Conservation (phyloP, 2,113 vertebrate species). For the Eolophus roseicapilla region DNA sequence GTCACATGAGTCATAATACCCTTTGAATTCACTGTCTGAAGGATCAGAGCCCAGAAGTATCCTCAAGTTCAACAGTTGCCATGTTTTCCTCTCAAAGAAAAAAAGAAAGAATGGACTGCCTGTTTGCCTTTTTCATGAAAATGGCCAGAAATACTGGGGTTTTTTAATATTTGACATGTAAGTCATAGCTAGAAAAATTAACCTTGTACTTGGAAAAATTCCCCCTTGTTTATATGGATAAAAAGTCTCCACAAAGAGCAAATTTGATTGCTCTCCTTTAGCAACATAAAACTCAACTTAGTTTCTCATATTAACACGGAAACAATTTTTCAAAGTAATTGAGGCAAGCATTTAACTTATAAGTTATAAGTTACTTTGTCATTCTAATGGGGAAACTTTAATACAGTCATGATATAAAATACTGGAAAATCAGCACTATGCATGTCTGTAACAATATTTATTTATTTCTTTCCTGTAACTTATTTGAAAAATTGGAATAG, state of each 20-base stretch:
- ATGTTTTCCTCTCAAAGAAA: conserved; percentile 3
- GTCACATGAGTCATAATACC: conserved; percentile 62
- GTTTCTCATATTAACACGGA: not conserved
- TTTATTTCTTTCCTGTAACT: not conserved
- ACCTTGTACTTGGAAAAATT: not conserved
- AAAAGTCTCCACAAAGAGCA: not conserved
- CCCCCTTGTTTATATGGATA: not conserved
- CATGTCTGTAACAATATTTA: not conserved
- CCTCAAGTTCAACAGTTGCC: conserved; percentile 17
- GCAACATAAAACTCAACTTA: not conserved
- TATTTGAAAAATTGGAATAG: not conserved
- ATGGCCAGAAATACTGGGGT: not conserved
- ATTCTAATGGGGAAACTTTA: not conserved
- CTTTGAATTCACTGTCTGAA: conserved; percentile 60
- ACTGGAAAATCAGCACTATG: not conserved
- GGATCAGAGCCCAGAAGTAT: conserved; percentile 47
- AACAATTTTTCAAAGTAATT: not conserved
- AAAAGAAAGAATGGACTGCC: not conserved
- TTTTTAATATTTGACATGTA: not conserved
- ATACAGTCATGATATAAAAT: not conserved
- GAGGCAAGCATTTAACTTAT: not conserved
- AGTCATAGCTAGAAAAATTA: not conserved
- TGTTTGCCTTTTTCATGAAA: not conserved
- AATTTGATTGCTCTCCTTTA: not conserved
- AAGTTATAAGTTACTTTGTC: not conserved